Conservation (phyloP, 2,888 invertebrate genomes). For the Dryocosmus kuriphilus region DNA sequence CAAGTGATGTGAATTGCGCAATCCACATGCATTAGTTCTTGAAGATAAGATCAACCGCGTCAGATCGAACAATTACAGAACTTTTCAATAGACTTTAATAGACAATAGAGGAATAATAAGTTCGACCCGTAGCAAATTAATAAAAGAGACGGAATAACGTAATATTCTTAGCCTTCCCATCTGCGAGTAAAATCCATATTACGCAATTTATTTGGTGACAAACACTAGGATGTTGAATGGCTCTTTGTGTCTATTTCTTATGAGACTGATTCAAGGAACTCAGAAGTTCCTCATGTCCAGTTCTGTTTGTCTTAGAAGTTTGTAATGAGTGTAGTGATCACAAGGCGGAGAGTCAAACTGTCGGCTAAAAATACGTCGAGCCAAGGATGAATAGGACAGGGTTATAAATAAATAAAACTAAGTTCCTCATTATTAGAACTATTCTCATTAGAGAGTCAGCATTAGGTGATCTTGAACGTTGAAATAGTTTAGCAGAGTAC, state of each 20-base stretch:
- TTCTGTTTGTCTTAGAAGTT: conserved; percentile 12
- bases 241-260: conserved; percentile 1
- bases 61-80: conserved; percentile 32
- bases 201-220: conserved; percentile 35
- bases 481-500: conserved; percentile 10
- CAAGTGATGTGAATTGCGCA: conserved; percentile 16
- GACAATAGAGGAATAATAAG: background rate
- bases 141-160: conserved; percentile 12
- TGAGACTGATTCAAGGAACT: background rate
- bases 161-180: conserved; percentile 8
- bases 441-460: conserved; percentile 46
- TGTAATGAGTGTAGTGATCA: conserved; percentile 56
- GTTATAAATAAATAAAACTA: conserved; percentile 71
- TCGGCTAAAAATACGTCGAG: conserved; percentile 71
- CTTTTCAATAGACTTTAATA: conserved; percentile 37
- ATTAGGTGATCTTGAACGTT: conserved; percentile 7
- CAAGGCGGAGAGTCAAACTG: conserved; percentile 62
- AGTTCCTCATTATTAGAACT: conserved; percentile 51
- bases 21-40: conserved; percentile 10
- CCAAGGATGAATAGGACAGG: conserved; percentile 74
- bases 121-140: conserved; percentile 32
- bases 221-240: background rate
- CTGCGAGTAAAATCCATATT: background rate
- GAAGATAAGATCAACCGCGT: conserved; percentile 14
- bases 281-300: conserved; percentile 9